Evolutionary conservation across 2,113 vertebrate genomes (phyloP).

Genomic region (Apus apus): DNA sequence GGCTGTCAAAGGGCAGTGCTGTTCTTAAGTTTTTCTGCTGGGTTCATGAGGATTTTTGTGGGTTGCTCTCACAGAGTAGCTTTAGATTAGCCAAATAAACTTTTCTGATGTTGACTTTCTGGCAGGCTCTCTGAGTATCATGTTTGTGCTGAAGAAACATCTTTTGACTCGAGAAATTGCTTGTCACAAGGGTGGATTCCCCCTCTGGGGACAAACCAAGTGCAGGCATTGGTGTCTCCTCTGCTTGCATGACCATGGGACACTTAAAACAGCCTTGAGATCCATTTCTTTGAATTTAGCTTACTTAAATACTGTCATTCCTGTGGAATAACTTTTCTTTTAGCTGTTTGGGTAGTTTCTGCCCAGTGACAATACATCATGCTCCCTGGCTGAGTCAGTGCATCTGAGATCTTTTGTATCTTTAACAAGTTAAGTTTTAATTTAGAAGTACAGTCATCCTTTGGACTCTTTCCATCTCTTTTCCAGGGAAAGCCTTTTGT

Average conservation of each 20-base stretch:
- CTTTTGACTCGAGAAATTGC: background rate
- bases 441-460: background rate
- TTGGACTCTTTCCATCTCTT: background rate
- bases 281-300: background rate
- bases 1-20: background rate
- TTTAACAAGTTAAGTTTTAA: background rate
- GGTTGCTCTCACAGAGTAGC: background rate
- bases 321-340: background rate
- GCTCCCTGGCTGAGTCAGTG: background rate
- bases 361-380: background rate
- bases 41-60: background rate
- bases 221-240: background rate
- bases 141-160: background rate
- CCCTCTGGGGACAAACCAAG: background rate
- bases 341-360: background rate
- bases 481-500: background rate
- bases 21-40: background rate
- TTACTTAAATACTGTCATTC: background rate
- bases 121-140: background rate
- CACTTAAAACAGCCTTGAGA: background rate
- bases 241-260: background rate
- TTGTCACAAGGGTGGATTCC: background rate
- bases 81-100: background rate
- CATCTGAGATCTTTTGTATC: background rate
- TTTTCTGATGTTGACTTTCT: background rate